Base-by-base conservation (phyloP, 1,140 invertebrate genomes). In the Metaphire vulgaris region DNA sequence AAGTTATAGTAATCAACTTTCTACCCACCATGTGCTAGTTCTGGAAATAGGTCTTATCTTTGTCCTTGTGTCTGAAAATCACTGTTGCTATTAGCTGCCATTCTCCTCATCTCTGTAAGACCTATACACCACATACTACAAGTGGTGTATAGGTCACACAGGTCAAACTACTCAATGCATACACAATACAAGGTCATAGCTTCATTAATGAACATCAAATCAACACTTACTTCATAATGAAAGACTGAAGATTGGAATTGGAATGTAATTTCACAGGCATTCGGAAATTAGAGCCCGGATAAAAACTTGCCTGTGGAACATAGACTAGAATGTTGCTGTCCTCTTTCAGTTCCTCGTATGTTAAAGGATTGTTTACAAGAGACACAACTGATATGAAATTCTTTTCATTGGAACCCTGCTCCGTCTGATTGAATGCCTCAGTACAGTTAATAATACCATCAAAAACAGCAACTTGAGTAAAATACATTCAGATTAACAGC, bases 241-340 rank as follows among this genome's bases (percentile, higher is more conserved):
- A 92, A 1, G 91, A 90, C 66, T 92, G 89, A 75, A 95, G 88
- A 33, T 83, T 85, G 14, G 81, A 85, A 79, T 83, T 88, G 75
- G 89, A 76, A 68, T 92, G 91, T n/a, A 95, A 87, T 82, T 93
- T 93, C 0, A 93, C 93, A 1, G 93, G 92, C 0, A 95, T 89
- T 85, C 95, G 92, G 65, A 95, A 87, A 79, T 92, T 90, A n/a
- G 93, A 93, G 80, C 92, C 90, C 0, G 93, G 93, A 86, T 94
- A 95, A 1, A 95, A 86, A 0, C 92, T 91, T 33, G 91, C 91
- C 82, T 94, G 91, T 0, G 94, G 93, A n/a, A 95, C 87, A 26
- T 95, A 85, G n/a, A 95, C 89, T 0, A 91, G 91, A 0, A 95
- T 87, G 31, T 90, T 89, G 41, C 93, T 92, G 77, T 93, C 92